Evolutionary conservation across 2,113 vertebrate species (phyloP).

Genomic region (Hucho hucho): DNA sequence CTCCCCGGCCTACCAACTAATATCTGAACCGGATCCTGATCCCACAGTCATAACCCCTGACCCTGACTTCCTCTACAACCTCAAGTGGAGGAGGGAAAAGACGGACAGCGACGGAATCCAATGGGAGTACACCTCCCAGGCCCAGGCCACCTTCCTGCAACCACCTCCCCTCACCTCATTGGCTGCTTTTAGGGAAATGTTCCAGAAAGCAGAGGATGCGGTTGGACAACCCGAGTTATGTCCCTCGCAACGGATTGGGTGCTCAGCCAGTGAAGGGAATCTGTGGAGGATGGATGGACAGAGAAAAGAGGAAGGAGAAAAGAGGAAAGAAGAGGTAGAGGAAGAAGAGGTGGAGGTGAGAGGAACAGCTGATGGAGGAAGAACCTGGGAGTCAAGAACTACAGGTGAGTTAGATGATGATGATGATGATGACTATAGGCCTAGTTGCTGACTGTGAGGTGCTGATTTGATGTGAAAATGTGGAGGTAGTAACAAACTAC

Average conservation of each 20-base stretch:
- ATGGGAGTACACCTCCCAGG: conserved; percentile 76
- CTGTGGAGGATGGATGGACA: conserved; percentile 54
- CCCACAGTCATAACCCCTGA: conserved; percentile 71
- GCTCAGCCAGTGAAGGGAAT: conserved; percentile 59
- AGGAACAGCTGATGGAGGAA: conserved; percentile 75
- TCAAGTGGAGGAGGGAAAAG: conserved; percentile 72
- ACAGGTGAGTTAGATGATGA: conserved; percentile 62
- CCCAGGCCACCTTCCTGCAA: conserved; percentile 66
- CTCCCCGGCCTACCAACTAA: conserved; percentile 54
- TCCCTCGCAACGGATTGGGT: conserved; percentile 59
- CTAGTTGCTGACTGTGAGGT: too few relatives aligned
- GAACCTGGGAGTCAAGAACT: conserved; percentile 67
- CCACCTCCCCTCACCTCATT: conserved; percentile 72
- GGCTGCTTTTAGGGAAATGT: conserved; percentile 77
- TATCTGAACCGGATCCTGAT: conserved; percentile 70
- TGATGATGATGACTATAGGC: not conserved
- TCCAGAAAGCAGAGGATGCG: conserved; percentile 79
- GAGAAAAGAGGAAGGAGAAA: conserved; percentile 47
- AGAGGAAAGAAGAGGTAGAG: conserved; percentile 32
- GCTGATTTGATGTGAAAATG: conserved; percentile 7
- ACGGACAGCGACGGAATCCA: conserved; percentile 56
- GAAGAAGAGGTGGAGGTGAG: conserved; percentile 64
- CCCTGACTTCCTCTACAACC: conserved; percentile 76
- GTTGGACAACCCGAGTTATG: conserved; percentile 55
- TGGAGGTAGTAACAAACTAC: conserved; percentile 23